Conservation (phyloP, 1,140 invertebrate species). For the Caenorhabditis latens region DNA sequence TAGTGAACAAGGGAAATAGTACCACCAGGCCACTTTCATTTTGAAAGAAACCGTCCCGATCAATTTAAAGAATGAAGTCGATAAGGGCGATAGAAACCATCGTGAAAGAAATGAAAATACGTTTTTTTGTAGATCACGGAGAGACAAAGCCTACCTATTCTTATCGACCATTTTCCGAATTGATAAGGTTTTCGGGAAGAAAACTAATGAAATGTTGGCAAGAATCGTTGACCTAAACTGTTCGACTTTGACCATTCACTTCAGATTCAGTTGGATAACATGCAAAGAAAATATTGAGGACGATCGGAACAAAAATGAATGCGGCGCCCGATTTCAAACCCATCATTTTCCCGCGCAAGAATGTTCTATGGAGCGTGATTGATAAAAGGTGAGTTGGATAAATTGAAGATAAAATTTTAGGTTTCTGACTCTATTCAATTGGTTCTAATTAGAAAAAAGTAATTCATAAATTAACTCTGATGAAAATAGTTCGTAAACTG, state of each 20-base stretch:
- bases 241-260: neutral
- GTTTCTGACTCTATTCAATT: too few relatives aligned
- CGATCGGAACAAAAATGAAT: neutral
- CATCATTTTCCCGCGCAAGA: neutral
- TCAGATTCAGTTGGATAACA: neutral
- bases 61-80: neutral
- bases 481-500: too few relatives aligned
- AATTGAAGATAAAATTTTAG: too few relatives aligned
- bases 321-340: neutral
- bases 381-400: neutral
- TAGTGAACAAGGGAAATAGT: neutral
- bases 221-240: constrained; percentile 3
- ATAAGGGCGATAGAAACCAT: neutral
- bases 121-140: neutral
- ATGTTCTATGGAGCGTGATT: neutral
- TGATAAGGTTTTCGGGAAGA: neutral
- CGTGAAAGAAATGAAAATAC: neutral
- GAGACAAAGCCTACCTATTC: neutral
- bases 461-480: too few relatives aligned
- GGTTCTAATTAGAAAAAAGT: too few relatives aligned
- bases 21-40: too few relatives aligned
- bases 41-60: neutral
- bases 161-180: neutral
- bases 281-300: neutral
- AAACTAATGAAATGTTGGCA: constrained; percentile 15